A percentile compares a stretch with the other conserved stretches of the same genome.
phyloP scores from a whole-genome alignment of 1,140 invertebrate genomes.

The Wiebesia pumilae region DNA sequence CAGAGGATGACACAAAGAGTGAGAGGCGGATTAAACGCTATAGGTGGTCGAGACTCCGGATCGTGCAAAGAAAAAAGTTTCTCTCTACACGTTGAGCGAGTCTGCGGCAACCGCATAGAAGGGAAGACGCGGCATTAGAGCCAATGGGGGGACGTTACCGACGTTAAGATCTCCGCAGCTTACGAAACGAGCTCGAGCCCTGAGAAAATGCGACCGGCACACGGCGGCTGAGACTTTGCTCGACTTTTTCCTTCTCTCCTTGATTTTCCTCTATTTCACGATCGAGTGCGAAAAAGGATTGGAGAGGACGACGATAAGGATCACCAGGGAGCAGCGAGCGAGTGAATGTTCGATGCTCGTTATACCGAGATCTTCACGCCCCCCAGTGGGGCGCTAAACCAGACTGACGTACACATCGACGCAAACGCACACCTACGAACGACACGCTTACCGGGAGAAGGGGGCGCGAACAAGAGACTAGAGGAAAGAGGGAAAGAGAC shows the following conservation, averaged over 20 bases:
- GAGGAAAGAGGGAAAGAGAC: background rate
- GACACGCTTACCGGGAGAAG: background rate
- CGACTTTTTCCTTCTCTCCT: background rate
- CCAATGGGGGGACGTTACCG: constrained; percentile 12
- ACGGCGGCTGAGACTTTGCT: background rate
- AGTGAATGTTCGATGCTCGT: constrained; percentile 43
- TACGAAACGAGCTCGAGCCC: background rate
- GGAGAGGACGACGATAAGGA: constrained; percentile 16
- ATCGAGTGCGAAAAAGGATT: constrained; percentile 33
- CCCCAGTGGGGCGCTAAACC: background rate
- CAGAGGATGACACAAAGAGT: constrained; percentile 32
- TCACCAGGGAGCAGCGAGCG: constrained; percentile 22
- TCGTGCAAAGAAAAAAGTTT: constrained; percentile 1
- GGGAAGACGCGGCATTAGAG: background rate
- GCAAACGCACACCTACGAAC: too few relatives aligned
- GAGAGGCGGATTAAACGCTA: constrained; percentile 16
- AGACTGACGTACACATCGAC: too few relatives aligned
- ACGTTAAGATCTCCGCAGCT: background rate
- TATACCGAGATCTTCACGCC: constrained; percentile 14
- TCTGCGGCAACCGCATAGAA: background rate
- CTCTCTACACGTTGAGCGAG: background rate
- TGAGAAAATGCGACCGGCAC: background rate
- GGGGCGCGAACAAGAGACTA: background rate
- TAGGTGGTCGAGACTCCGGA: constrained; percentile 5
- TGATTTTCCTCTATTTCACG: background rate